phyloP scores from a whole-genome alignment of 2,113 vertebrate genomes.

The Python bivittatus region DNA sequence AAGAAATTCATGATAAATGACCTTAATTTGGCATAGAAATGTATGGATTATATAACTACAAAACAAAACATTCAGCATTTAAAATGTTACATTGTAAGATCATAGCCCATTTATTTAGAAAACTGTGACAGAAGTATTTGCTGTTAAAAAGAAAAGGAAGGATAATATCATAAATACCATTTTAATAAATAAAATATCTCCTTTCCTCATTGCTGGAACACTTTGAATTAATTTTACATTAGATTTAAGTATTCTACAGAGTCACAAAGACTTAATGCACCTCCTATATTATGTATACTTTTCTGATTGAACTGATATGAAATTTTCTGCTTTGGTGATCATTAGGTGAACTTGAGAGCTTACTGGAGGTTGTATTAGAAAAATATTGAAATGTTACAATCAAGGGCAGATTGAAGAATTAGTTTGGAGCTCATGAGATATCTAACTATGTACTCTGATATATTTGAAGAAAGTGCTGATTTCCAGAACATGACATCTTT shows the following conservation, averaged over 20 bases:
- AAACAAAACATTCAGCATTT: background rate
- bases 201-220: conserved; percentile 10
- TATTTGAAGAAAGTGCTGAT: conserved; percentile 43
- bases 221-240: conserved; percentile 32
- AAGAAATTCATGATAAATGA: background rate
- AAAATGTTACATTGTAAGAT: background rate
- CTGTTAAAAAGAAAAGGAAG: background rate
- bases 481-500: conserved; percentile 31
- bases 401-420: conserved; percentile 54
- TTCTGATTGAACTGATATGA: conserved; percentile 41
- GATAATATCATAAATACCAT: conserved; percentile 10
- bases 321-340: conserved; percentile 30
- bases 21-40: background rate
- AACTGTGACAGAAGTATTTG: background rate
- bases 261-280: conserved; percentile 40
- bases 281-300: conserved; percentile 42
- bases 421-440: conserved; percentile 43
- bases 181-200: conserved; percentile 37
- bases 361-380: conserved; percentile 30
- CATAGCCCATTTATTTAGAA: background rate
- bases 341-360: conserved; percentile 21
- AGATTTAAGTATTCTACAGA: conserved; percentile 58
- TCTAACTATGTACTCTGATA: conserved; percentile 47
- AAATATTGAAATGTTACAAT: conserved; percentile 52
- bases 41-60: background rate